These are phyloP conservation scores for Rhaphigaster nebulosa DNA, from an alignment of 2,888 invertebrate genomes.

Conservation along the genomic window DNA sequence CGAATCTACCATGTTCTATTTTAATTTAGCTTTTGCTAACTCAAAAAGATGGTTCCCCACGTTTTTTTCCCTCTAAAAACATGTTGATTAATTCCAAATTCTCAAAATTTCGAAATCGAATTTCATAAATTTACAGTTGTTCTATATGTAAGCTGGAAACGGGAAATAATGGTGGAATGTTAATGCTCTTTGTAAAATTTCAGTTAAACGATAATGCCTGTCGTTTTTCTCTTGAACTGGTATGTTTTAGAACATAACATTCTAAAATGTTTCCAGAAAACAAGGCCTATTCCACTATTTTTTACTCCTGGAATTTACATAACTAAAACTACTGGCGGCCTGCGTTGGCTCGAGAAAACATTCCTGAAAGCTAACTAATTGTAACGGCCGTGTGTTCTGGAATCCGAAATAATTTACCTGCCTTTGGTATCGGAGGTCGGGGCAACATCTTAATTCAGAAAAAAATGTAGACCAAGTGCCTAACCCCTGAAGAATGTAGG, in stretches of 20 bases:
- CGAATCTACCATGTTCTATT: no score
- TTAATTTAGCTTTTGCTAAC: no score
- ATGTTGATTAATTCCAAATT: no score
- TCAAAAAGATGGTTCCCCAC: no score
- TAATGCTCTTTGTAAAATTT: not conserved
- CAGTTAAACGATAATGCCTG: not conserved
- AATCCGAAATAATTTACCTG: slow-evolving; percentile 27
- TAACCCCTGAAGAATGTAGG: not conserved
- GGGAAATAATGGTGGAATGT: not conserved
- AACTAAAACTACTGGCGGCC: not conserved
- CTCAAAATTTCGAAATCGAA: no score
- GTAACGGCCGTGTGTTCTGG: slow-evolving; percentile 5
- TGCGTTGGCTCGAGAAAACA: not conserved
- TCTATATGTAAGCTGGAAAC: not conserved
- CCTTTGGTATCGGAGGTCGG: not conserved
- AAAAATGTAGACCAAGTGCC: not conserved
- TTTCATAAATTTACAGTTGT: no score
- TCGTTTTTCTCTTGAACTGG: not conserved
- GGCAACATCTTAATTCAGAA: slow-evolving; percentile 37
- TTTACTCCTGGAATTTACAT: slow-evolving; percentile 30
- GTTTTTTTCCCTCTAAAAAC: no score
- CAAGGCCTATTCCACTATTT: not conserved
- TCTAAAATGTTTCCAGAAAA: not conserved
- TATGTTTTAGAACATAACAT: not conserved
- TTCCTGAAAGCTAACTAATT: slow-evolving; percentile 12